These are phyloP conservation scores for Acromyrmex echinatior DNA, from an alignment of 1,140 invertebrate genomes.

Conservation along the genomic window DNA sequence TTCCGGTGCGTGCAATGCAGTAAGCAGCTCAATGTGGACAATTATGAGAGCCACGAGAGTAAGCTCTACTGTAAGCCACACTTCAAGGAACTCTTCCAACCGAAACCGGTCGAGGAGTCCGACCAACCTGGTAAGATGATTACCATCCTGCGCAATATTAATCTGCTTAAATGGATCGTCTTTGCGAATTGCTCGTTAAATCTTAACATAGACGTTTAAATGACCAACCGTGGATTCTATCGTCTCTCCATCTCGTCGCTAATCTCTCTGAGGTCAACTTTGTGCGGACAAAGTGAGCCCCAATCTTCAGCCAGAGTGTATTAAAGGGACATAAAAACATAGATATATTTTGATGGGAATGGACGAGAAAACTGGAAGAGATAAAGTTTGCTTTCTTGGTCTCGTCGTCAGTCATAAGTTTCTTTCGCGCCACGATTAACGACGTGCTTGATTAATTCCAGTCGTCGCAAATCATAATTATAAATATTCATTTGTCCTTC, in stretches of 20 bases:
- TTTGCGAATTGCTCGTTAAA: conserved; percentile 45
- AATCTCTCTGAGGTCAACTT: conserved; percentile 19
- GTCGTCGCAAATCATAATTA: not conserved
- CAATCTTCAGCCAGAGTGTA: not conserved
- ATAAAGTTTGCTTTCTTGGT: not conserved
- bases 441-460: not conserved
- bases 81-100: conserved; percentile 96
- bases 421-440: conserved; percentile 6
- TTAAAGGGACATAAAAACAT: conserved; percentile 7
- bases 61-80: conserved; percentile 96
- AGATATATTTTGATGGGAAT: not conserved
- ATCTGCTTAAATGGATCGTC: conserved; percentile 55
- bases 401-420: not conserved
- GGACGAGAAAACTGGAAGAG: conserved; percentile 4
- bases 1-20: conserved; percentile 96
- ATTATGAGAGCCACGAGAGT: conserved; percentile 95
- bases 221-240: conserved; percentile 11
- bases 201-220: conserved; percentile 28
- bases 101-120: conserved; percentile 94
- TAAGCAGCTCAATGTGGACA: conserved; percentile 95
- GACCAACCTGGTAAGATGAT: conserved; percentile 89
- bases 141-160: conserved; percentile 41
- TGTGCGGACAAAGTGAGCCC: not conserved
- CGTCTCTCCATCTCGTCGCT: conserved; percentile 1
- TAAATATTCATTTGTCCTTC: not conserved